Evolutionary conservation across 2,113 vertebrate genomes (phyloP).

Genomic region (Opisthocomus hoazin): DNA sequence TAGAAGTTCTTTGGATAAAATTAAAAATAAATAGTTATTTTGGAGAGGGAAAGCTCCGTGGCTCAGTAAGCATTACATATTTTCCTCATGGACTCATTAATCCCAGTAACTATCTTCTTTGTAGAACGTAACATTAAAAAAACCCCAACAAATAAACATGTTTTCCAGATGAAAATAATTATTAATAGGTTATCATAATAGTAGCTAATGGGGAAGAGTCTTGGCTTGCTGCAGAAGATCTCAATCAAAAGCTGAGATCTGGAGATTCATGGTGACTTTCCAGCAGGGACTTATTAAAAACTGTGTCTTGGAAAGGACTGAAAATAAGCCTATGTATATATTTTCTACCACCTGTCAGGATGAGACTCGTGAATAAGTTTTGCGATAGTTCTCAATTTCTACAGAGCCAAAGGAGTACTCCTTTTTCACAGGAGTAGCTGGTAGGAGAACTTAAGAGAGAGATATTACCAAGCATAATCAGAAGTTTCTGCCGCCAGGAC

Average conservation of each 20-base stretch:
- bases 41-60: neutral
- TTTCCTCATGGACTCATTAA: conserved; percentile 59
- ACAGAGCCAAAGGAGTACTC: neutral
- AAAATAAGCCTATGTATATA: neutral
- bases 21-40: conserved; percentile 59
- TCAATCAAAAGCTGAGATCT: neutral
- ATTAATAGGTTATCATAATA: conserved; percentile 24
- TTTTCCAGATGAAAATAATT: conserved; percentile 51
- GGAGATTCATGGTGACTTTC: neutral
- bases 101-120: conserved; percentile 7
- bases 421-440: neutral
- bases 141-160: conserved; percentile 34
- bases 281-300: neutral
- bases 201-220: neutral
- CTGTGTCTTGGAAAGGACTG: neutral
- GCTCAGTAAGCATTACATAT: neutral
- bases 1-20: conserved; percentile 23
- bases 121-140: neutral
- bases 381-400: neutral
- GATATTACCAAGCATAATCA: neutral
- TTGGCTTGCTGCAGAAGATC: conserved; percentile 2
- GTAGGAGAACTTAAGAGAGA: neutral
- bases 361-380: neutral
- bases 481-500: neutral
- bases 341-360: neutral